Evolutionary conservation across 2,888 invertebrate species (phyloP), one percentile per base, ranked within the genome.

Genomic region (Luperina nickerlii): DNA sequence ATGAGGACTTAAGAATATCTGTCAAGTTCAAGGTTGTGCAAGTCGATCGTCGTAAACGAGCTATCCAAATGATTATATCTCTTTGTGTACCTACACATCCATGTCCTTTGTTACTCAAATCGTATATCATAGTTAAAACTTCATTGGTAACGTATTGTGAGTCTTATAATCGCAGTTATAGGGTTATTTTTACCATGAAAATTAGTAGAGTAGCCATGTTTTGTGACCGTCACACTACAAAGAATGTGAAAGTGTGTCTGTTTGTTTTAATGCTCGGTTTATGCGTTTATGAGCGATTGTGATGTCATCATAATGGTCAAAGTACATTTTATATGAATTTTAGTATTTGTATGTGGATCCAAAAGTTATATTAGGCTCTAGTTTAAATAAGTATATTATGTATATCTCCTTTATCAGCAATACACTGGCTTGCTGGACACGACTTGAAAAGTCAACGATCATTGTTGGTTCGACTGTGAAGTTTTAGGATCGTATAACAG

Each of bases 201-300:
- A 24, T 70, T 87, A 86, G 54, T 88, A 65, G 80, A 82, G 78
- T 86, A 80, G 65, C 81, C 77, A 66, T 71, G 79, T 87, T 86
- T 86, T 88, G 87, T 90, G 93, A 93, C 92, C 92, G 94, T 95
- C 95, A 95, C 92, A 94, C 92, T 84, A 92, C 88, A 89, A 84
- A 90, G 92, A 92, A 93, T 94, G 95, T 95, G 95, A 95, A 95
- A 95, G 95, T 94, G 91, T 90, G 83, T 87, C 83, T 82, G 83
- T 89, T 90, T 90, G 86, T 89, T 90, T 89, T 88, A 90, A 87
- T 86, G 38, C 45, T 63, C 62, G 81, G 74, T 84, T 78, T 82
- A 87, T 76, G 82, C 76, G 70, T 81, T 76, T 81, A 65, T 81
- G 73, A 68, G 74, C 67, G 74, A 84, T 78, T 78, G 72, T 78